Evolutionary conservation across 92 coral and sea anemone species (phyloP).

Genomic region (Parazoanthus swiftii): DNA sequence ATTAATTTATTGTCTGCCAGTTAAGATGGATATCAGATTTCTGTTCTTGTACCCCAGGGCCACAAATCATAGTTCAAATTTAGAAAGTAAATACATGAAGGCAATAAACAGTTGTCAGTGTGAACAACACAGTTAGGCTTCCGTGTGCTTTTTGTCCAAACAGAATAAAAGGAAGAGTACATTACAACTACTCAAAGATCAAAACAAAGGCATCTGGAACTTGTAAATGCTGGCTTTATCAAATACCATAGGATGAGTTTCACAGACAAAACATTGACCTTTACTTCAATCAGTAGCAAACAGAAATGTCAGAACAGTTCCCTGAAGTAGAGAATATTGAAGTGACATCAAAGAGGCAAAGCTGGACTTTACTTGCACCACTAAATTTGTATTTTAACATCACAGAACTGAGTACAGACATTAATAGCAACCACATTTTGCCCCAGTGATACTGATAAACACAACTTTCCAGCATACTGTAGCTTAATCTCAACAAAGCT

Average conservation of each 20-base stretch:
- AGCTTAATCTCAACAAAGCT: conserved; percentile 23
- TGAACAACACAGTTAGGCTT: not conserved
- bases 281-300: conserved; percentile 16
- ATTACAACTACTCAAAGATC: not conserved
- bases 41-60: conserved; percentile 32
- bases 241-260: not conserved
- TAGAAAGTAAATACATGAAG: conserved; percentile 27
- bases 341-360: not conserved
- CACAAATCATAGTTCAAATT: conserved; percentile 22
- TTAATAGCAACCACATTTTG: not conserved
- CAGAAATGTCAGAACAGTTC: conserved; percentile 16
- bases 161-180: not conserved
- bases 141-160: conserved; percentile 6
- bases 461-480: conserved; percentile 9
- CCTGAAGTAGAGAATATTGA: conserved; percentile 1
- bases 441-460: conserved; percentile 7
- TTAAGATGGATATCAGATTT: conserved; percentile 25
- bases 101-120: not conserved
- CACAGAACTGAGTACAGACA: not conserved
- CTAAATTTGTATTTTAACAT: not conserved
- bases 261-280: conserved; percentile 41
- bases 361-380: conserved; percentile 4
- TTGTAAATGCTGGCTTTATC: not conserved
- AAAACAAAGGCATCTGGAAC: not conserved
- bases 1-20: conserved; percentile 18